These are phyloP conservation scores for human DNA, from an alignment of 2,113 vertebrate species.

Conservation along the genomic window GRCh38 chr3:168605001-168605500, in stretches of 20 bases:
- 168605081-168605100: background rate
- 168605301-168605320: background rate
- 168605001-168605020: slow-evolving; percentile 26
- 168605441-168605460: background rate
- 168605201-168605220: background rate
- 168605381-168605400: background rate
- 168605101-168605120: background rate
- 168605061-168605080: slow-evolving; percentile 44
- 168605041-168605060: background rate
- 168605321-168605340: background rate
- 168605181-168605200: background rate
- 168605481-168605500: background rate
- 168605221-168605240: background rate
- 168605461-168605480: background rate
- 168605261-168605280: background rate
- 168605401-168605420: background rate
- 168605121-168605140: background rate
- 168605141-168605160: background rate
- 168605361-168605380: background rate
- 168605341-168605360: background rate
- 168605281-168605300: background rate
- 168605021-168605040: background rate
- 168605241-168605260: background rate
- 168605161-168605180: background rate
- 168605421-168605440: background rate